Base-by-base conservation (phyloP, 2,888 invertebrate genomes). In the Leptopterna dolabrata region DNA sequence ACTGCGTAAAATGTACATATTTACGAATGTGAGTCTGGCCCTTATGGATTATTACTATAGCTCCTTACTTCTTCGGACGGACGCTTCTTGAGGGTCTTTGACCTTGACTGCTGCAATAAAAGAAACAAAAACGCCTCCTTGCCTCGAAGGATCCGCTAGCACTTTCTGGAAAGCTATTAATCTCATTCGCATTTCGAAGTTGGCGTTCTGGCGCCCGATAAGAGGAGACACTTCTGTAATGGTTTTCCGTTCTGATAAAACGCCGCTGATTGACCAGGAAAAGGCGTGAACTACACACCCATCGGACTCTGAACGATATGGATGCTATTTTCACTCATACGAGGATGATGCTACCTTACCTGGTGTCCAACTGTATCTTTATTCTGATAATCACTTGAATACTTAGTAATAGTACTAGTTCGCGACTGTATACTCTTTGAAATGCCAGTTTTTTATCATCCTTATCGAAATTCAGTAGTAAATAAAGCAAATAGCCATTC, bases 101-200 rank as follows among this genome's bases (percentile, higher is more conserved):
- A 83, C 41, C 81, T 51, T 47, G 83, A 43, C 78, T 45, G n/a
- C 9, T 70, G 27, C 83, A 83, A 83, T 83, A 83, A 83, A 83
- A 83, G 70, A 83, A 83, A 63, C 63, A 27, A 55, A 83, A 83
- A 70, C 41, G 41, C 70, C 70, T 41, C 24, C 85, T 47, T 19
- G 51, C 36, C 83, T 47, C 19, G 29, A 70, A 47, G 30, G 47
- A 45, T 85, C 43, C 85, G 45, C 85, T 85, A 85, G 73, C 85
- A 85, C 73, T 85, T 73, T 36, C 85, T 43, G 73, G 45, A 73
- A 73, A 73, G 85, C 85, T 85, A 85, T 85, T 85, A 85, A 85
- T 85, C 85, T 85, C 85, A 73, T 85, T 85, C 85, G 51, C 81
- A 81, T 81, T 81, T 81, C 81, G 81, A 51, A 55, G 51, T 81